Conservation (phyloP, 2,888 invertebrate genomes). For the Villa cingulata region DNA sequence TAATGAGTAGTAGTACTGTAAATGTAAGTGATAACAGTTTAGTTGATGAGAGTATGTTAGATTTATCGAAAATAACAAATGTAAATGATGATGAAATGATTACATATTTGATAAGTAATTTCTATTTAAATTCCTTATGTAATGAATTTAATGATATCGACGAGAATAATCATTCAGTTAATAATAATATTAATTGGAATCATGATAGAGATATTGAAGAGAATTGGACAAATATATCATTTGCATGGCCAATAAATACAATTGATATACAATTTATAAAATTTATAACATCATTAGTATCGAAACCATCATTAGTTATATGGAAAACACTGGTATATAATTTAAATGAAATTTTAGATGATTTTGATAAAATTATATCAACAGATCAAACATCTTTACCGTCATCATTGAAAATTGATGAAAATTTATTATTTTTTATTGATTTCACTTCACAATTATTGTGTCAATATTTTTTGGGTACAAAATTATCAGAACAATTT, state of each 20-base stretch:
- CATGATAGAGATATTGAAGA: neutral
- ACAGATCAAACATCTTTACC: too few relatives aligned
- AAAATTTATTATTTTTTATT: constrained; percentile 24
- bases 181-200: neutral
- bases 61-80: neutral
- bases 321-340: constrained; percentile 29
- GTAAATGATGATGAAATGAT: neutral
- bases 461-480: constrained; percentile 28
- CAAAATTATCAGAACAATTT: constrained; percentile 28
- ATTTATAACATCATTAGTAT: constrained; percentile 25
- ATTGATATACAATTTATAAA: constrained; percentile 27
- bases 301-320: constrained; percentile 30
- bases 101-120: too few relatives aligned
- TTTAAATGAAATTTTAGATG: constrained; percentile 14
- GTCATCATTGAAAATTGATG: constrained; percentile 8
- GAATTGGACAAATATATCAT: constrained; percentile 18
- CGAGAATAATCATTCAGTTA: neutral
- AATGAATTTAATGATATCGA: constrained; percentile 16
- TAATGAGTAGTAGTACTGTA: too few relatives aligned
- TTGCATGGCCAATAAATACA: constrained; percentile 25
- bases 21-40: too few relatives aligned
- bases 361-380: constrained; percentile 2
- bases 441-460: constrained; percentile 28
- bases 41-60: too few relatives aligned
- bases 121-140: constrained; percentile 18